A percentile compares a stretch with the other conserved stretches of the same genome.
Conservation (phyloP, 2,113 vertebrate genomes). For the Phalacrocorax brasilianus region DNA sequence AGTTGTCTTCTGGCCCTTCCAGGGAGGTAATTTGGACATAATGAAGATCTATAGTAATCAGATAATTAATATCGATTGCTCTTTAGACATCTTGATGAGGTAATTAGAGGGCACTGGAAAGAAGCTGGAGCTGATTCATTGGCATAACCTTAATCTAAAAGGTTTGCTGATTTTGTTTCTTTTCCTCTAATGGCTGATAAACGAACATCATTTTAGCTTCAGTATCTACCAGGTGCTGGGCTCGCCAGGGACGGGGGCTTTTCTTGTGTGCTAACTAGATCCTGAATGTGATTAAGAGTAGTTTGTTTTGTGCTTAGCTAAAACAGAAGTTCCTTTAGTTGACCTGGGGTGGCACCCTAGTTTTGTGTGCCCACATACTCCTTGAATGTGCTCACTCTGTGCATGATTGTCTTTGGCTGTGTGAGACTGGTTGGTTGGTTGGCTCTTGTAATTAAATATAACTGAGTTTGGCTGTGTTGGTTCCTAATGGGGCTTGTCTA, state of each 20-base stretch:
- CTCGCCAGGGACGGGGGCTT: constrained; percentile 37
- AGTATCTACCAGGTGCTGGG: constrained; percentile 54
- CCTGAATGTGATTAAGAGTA: constrained; percentile 5
- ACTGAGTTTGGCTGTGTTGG: neutral
- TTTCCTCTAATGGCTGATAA: constrained; percentile 70
- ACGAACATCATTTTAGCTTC: constrained; percentile 64
- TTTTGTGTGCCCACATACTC: neutral
- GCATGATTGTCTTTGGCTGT: neutral
- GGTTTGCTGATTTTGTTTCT: constrained; percentile 72
- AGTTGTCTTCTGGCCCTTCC: constrained; percentile 63
- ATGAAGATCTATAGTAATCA: constrained; percentile 80
- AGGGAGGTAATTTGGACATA: constrained; percentile 71
- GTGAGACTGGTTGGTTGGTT: neutral
- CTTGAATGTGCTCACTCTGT: neutral
- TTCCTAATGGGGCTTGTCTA: neutral
- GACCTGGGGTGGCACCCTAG: neutral
- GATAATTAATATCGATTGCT: constrained; percentile 79
- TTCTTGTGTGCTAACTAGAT: constrained; percentile 37
- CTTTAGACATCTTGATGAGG: constrained; percentile 73
- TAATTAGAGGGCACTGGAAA: constrained; percentile 74
- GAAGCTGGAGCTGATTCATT: constrained; percentile 72
- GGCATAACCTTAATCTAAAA: constrained; percentile 65
- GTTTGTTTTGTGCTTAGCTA: constrained; percentile 32
- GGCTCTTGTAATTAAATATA: neutral
- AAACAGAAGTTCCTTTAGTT: neutral